A percentile compares a stretch with the other conserved stretches of the same genome.
Conservation (phyloP, 2,888 invertebrate genomes). For the Eupithecia dodoneata region DNA sequence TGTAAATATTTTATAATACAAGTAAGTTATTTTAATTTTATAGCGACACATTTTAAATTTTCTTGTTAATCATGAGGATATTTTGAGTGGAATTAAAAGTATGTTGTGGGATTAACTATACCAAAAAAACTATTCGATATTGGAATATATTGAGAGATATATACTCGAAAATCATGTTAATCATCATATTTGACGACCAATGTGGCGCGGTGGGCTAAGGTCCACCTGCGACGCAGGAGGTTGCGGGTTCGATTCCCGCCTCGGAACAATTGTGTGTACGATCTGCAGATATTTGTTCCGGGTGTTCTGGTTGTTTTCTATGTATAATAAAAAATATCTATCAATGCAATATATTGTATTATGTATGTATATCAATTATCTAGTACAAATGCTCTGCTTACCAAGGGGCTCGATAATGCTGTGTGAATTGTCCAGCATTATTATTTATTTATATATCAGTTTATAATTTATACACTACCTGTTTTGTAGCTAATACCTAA, state of each 20-base stretch:
- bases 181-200: background rate
- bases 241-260: too few relatives aligned
- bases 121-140: background rate
- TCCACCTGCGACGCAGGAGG: too few relatives aligned
- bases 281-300: too few relatives aligned
- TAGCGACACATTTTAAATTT: background rate
- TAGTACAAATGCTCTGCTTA: too few relatives aligned
- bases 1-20: slow-evolving; percentile 96
- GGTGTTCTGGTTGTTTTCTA: too few relatives aligned
- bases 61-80: background rate
- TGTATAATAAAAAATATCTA: too few relatives aligned
- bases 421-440: too few relatives aligned
- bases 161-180: background rate
- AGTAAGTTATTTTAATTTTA: slow-evolving; percentile 77
- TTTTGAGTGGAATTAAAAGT: background rate
- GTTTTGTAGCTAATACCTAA: background rate
- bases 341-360: too few relatives aligned
- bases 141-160: background rate
- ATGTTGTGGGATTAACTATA: background rate
- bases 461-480: background rate
- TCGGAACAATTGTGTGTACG: too few relatives aligned
- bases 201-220: too few relatives aligned
- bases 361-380: too few relatives aligned
- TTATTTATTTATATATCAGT: background rate
- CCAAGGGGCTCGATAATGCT: too few relatives aligned